These are phyloP conservation scores for Sebastiscus albofasciatus DNA, from an alignment of 2,797 vertebrate genomes.

Conservation along the genomic window DNA sequence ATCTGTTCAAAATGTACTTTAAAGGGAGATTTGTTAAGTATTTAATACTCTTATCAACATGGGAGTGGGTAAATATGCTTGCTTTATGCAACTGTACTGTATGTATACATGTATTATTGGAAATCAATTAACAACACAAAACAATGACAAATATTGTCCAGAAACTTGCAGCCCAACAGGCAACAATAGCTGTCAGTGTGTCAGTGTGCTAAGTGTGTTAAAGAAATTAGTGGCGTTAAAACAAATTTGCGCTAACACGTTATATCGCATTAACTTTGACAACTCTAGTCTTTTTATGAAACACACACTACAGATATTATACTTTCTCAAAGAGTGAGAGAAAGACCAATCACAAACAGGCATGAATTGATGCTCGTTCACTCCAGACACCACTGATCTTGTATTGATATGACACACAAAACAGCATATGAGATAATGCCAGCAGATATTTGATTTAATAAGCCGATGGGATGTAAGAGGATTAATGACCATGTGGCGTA, in stretches of 20 bases:
- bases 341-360: neutral
- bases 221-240: neutral
- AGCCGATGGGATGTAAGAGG: slow-evolving; percentile 19
- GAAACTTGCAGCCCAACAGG: too few relatives aligned
- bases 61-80: too few relatives aligned
- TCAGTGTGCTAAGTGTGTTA: neutral
- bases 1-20: neutral
- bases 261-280: neutral
- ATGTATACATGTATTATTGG: too few relatives aligned
- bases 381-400: neutral
- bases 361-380: neutral
- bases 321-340: neutral
- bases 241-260: neutral
- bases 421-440: neutral
- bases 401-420: neutral
- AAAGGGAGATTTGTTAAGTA: too few relatives aligned
- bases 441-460: slow-evolving; percentile 12
- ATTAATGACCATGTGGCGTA: neutral
- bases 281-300: neutral
- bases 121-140: too few relatives aligned
- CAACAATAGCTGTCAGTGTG: too few relatives aligned
- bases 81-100: too few relatives aligned
- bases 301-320: neutral
- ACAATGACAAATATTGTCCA: too few relatives aligned
- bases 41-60: too few relatives aligned